phyloP scores from a whole-genome alignment of 2,888 invertebrate species.

The Parnassius smintheus region DNA sequence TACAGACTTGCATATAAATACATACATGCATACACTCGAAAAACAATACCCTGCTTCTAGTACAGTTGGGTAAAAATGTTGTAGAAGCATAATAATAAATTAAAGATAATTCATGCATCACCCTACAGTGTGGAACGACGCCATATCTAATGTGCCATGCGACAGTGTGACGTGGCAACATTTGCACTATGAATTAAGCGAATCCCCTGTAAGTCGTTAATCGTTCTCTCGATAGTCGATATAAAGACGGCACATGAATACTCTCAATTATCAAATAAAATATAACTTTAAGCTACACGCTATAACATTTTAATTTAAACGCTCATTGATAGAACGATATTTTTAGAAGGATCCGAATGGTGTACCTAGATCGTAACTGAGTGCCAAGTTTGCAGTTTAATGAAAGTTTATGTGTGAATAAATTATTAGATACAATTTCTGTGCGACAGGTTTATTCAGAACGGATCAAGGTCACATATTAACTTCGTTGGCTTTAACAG shows the following conservation, averaged over 20 bases:
- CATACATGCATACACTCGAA: no score
- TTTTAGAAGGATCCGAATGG: constrained; percentile 1
- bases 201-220: constrained; percentile 41
- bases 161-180: constrained; percentile 34
- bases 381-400: constrained; percentile 2
- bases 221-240: constrained; percentile 37
- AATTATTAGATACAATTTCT: neutral
- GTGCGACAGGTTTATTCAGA: neutral
- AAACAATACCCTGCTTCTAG: no score
- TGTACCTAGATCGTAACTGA: neutral
- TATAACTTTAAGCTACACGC: neutral
- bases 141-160: neutral
- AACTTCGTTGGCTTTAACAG: neutral
- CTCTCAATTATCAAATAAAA: neutral
- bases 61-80: no score
- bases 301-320: neutral
- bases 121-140: neutral
- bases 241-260: constrained; percentile 19
- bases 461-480: neutral
- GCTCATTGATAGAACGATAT: neutral
- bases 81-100: no score
- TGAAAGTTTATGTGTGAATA: constrained; percentile 2
- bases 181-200: constrained; percentile 42
- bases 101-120: no score
- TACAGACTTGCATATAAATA: no score